Conservation (phyloP, 2,113 vertebrate genomes). For the Zosterops japonicus region DNA sequence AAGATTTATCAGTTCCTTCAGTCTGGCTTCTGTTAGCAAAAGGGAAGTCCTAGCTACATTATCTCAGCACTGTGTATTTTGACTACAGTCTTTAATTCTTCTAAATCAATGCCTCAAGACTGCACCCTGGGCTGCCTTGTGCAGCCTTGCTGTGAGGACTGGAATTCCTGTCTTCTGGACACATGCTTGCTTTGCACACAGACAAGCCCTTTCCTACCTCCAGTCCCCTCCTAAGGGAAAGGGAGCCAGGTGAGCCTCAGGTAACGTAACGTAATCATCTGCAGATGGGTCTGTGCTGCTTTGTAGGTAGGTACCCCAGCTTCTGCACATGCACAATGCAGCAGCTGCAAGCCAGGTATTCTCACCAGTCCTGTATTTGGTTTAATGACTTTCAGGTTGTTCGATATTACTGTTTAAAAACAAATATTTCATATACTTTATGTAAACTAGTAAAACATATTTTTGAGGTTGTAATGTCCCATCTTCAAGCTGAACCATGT, state of each 20-base stretch:
- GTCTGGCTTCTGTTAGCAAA: too few species aligned
- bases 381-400: not conserved
- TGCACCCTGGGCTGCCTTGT: not conserved
- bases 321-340: accelerated
- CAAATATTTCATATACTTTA: not conserved
- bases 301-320: not conserved
- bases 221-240: not conserved
- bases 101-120: too few species aligned
- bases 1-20: too few species aligned
- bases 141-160: not conserved
- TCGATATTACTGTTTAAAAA: not conserved
- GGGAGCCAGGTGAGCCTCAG: not conserved
- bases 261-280: not conserved
- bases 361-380: not conserved
- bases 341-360: not conserved
- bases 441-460: not conserved
- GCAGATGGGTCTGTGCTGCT: not conserved
- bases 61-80: too few species aligned
- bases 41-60: too few species aligned
- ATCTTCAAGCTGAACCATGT: not conserved
- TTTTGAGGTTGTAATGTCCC: not conserved
- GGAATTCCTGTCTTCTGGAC: not conserved
- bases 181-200: accelerated
- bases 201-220: accelerated
- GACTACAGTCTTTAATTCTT: too few species aligned